Conservation (phyloP, 2,113 vertebrate species). For the Forbesichthys papilliferus region DNA sequence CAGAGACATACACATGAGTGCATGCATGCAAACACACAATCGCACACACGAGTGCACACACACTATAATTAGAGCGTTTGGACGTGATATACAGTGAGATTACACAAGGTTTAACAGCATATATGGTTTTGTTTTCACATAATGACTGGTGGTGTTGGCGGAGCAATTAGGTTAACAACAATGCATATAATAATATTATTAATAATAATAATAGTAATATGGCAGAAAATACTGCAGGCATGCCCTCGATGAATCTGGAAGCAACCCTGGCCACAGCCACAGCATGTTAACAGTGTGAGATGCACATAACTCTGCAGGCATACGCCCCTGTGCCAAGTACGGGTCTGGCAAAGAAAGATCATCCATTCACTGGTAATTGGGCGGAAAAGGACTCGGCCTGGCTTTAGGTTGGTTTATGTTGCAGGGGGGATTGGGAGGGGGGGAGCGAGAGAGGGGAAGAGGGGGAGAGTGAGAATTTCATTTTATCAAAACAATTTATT, state of each 20-base stretch:
- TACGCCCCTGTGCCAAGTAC: not conserved
- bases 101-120: not conserved
- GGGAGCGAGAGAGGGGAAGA: slow-evolving; percentile 15
- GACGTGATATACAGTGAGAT: no score
- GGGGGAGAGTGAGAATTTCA: slow-evolving; percentile 6
- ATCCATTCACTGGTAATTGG: not conserved
- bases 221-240: no score
- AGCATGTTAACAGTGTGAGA: not conserved
- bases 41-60: not conserved
- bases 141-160: not conserved
- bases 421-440: not conserved
- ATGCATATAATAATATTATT: no score
- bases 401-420: not conserved
- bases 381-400: not conserved
- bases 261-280: not conserved
- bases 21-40: not conserved
- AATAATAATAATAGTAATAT: no score
- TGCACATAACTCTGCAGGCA: not conserved
- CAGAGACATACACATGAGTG: not conserved
- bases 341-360: not conserved
- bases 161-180: no score
- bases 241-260: no score
- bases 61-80: no score
- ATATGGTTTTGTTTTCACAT: not conserved
- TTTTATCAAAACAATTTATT: no score